phyloP scores from a whole-genome alignment of 1,140 invertebrate genomes.

The Bombus balteatus region DNA sequence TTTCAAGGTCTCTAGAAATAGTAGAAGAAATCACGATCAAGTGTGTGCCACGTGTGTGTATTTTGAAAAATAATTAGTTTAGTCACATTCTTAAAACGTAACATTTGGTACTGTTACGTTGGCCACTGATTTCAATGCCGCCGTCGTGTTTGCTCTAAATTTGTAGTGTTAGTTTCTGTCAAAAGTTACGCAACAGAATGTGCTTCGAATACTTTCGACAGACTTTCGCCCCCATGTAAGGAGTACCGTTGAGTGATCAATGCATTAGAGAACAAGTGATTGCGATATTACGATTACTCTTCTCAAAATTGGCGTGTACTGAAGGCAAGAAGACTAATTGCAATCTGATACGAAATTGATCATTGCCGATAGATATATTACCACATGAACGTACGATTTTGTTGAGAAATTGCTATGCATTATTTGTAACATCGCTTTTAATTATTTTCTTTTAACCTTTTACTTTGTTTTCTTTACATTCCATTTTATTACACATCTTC shows the following conservation, averaged over 20 bases:
- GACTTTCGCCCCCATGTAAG: constrained; percentile 19
- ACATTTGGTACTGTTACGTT: not conserved
- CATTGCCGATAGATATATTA: not conserved
- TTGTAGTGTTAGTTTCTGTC: not conserved
- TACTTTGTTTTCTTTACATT: too few relatives aligned
- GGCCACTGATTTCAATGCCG: constrained; percentile 10
- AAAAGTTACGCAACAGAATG: constrained; percentile 21
- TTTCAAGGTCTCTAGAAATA: too few relatives aligned
- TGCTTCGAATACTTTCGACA: constrained; percentile 19
- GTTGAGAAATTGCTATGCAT: not conserved
- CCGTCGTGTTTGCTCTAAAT: not conserved
- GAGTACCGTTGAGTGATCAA: not conserved
- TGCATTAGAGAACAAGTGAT: constrained; percentile 1
- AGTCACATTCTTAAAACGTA: not conserved
- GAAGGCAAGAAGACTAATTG: too few relatives aligned
- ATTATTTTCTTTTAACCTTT: too few relatives aligned
- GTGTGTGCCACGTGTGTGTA: too few relatives aligned
- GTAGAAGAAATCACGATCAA: too few relatives aligned
- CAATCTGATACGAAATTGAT: not conserved
- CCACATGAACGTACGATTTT: not conserved
- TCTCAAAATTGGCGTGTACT: not conserved
- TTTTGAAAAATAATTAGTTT: too few relatives aligned
- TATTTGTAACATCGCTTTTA: too few relatives aligned
- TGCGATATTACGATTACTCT: not conserved
- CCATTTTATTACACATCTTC: too few relatives aligned